phyloP scores from a whole-genome alignment of 2,113 vertebrate species.

The Muscicapa adusta region DNA sequence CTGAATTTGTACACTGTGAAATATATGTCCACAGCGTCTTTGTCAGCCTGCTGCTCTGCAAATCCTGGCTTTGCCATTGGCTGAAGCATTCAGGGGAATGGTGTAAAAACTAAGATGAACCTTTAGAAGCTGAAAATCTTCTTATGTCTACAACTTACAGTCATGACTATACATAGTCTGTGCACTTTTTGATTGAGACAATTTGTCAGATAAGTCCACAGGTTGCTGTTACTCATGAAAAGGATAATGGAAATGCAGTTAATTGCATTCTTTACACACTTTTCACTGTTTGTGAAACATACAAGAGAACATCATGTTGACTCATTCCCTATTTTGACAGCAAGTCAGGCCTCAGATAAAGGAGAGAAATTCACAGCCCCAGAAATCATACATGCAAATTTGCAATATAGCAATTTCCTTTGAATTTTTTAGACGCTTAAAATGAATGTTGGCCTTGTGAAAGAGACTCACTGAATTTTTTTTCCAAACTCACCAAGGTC shows the following conservation, averaged over 20 bases:
- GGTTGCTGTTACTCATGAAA: background rate
- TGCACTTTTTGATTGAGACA: background rate
- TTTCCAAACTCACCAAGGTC: background rate
- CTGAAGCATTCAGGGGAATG: background rate
- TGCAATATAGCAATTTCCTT: background rate
- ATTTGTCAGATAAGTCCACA: background rate
- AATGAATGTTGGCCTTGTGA: background rate
- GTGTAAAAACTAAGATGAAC: constrained; percentile 2
- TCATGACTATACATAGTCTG: background rate
- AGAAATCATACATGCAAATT: background rate
- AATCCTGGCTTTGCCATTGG: background rate
- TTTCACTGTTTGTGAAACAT: background rate
- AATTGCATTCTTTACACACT: background rate
- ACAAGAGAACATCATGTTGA: background rate
- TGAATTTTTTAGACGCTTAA: background rate
- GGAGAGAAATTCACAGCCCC: background rate
- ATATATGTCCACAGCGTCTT: background rate
- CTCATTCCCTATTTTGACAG: background rate
- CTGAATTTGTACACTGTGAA: background rate
- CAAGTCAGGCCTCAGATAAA: background rate
- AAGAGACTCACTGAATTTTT: background rate
- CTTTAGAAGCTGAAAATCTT: constrained; percentile 12
- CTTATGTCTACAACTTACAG: background rate
- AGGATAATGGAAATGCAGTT: background rate
- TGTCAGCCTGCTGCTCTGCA: background rate